Conservation (phyloP, 2,888 invertebrate genomes). For the Sinohyriopsis cumingii region DNA sequence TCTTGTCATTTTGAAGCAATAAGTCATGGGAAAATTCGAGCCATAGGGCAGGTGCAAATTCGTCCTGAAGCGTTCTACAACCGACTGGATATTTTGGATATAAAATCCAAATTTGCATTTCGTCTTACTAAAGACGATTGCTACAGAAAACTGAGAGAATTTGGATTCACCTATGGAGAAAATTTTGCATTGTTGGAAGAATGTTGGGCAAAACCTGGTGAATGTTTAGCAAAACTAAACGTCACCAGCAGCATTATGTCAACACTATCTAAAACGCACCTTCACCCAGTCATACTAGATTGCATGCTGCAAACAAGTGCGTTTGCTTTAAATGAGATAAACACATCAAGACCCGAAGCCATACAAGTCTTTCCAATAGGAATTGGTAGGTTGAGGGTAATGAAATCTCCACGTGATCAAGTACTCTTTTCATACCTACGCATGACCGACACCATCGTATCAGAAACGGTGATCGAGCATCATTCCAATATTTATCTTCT, state of each 20-base stretch:
- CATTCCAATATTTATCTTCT: conserved; percentile 4
- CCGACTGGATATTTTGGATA: neutral
- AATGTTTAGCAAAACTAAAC: neutral
- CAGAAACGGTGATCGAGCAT: neutral
- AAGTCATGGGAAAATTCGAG: no score
- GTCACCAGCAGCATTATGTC: neutral
- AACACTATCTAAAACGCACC: neutral
- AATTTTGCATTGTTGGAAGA: conserved; percentile 1
- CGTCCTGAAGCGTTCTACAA: no score
- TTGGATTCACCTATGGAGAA: conserved; percentile 7
- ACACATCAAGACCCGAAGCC: neutral
- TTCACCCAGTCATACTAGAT: conserved; percentile 16
- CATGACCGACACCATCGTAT: neutral
- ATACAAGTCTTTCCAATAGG: conserved; percentile 1
- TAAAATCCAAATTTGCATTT: neutral
- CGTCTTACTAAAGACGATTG: neutral
- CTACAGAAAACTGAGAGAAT: conserved; percentile 1
- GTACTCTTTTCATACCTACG: conserved; percentile 1
- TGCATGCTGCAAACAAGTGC: conserved; percentile 6
- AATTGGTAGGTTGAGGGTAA: neutral
- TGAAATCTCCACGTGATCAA: neutral
- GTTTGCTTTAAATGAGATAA: neutral
- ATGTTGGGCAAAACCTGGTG: neutral
- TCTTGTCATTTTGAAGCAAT: no score
- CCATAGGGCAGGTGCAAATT: no score